phyloP scores from a whole-genome alignment of 2,888 invertebrate species.

The Dendrolimus houi region DNA sequence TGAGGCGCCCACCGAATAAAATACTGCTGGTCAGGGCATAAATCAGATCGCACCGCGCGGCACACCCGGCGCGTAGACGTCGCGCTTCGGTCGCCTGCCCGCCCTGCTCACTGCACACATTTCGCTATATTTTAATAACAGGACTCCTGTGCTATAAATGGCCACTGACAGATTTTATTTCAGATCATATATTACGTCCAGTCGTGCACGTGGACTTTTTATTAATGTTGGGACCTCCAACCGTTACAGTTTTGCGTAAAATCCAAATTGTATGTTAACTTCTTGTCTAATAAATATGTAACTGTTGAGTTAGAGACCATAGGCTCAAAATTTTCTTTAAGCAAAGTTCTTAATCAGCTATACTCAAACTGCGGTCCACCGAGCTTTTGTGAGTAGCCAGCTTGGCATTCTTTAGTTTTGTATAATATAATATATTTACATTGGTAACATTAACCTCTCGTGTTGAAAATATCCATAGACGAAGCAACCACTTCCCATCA shows the following conservation, averaged over 20 bases:
- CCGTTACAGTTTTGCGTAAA: conserved; percentile 2
- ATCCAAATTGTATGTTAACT: not conserved
- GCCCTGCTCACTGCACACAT: conserved; percentile 24
- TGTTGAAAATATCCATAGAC: too few relatives aligned
- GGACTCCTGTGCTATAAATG: conserved; percentile 58
- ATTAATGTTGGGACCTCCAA: conserved; percentile 32
- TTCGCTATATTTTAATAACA: conserved; percentile 73
- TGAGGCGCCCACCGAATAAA: conserved; percentile 75
- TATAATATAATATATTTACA: too few relatives aligned
- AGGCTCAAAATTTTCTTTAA: not conserved
- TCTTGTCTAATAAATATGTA: not conserved
- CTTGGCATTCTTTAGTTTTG: too few relatives aligned
- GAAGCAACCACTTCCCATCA: too few relatives aligned
- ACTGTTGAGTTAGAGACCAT: too few relatives aligned
- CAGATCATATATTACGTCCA: conserved; percentile 59
- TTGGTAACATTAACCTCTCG: too few relatives aligned
- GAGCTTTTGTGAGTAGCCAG: too few relatives aligned
- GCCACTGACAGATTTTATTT: conserved; percentile 71
- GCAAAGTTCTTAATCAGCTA: not conserved
- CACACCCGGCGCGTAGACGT: conserved; percentile 63
- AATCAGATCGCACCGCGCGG: conserved; percentile 64
- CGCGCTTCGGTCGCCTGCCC: conserved; percentile 23
- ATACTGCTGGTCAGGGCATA: conserved; percentile 70
- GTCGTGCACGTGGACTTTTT: conserved; percentile 49
- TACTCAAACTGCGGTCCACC: not conserved